Evolutionary conservation across 2,113 vertebrate species (phyloP), one percentile per base, ranked within the genome.

Genomic region (Vanacampus margaritifer): DNA sequence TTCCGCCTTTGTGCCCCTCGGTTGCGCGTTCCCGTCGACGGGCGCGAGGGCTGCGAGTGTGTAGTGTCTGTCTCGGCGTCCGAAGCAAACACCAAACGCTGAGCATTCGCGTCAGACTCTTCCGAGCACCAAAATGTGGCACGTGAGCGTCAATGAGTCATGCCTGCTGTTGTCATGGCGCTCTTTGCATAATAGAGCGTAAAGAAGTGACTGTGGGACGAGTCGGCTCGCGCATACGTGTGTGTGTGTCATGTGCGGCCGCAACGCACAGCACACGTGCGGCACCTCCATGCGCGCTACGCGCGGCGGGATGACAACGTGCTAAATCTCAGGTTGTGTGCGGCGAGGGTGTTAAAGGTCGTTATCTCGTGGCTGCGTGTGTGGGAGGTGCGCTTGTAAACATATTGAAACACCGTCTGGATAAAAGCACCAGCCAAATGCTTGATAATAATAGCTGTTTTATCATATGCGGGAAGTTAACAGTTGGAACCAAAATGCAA

Each of bases 111-210:
- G 4, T 32, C 28, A 32, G 43, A 32, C 41, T 59, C 82, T 70
- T 70, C 54, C 39, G 35, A 60, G 54, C 57, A 10, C 72, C 69
- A 70, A 77, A 76, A 74, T 82, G 65, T 69, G 72, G 66, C 70
- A 70, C 70, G 82, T 79, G 82, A 87, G 71, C 82, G 72, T 54
- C 70, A 36, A 53, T 86, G 88, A 88, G 70, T 89, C 88, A 89
- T 51, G 74, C 72, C 83, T 69, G 76, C 83, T 83, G 84, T 75
- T 79, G 72, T 72, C 67, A 50, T 71, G 67, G 78, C 43, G 74
- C 68, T 57, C 61, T 74, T 43, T 61, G 75, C 73, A 68, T 48
- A 41, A 45, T 24, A 6, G 35, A 14, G 39, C 54, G 26, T 28
- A n/a, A 68, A 48, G 58, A 26, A 66, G 36, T 3, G 60, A 67